Evolutionary conservation across 2,113 vertebrate genomes (phyloP).

Genomic region (Microcebus ravelobensis): DNA sequence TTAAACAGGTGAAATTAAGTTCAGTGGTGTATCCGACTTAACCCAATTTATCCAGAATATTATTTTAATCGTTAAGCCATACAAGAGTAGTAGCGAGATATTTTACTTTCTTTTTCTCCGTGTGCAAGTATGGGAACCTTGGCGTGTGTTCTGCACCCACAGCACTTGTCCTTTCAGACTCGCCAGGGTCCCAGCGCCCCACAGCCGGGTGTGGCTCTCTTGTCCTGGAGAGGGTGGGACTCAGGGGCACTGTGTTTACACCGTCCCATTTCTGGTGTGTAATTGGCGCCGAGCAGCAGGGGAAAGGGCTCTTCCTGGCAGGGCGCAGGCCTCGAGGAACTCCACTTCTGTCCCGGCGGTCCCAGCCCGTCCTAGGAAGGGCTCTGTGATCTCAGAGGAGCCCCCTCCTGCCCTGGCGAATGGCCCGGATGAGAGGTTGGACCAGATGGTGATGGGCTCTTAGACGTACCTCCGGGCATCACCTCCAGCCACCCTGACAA

Average conservation of each 20-base stretch:
- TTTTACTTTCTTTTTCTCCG: not conserved
- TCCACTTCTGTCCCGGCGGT: not conserved
- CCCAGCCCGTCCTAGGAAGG: fast-evolving
- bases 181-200: fast-evolving
- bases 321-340: not conserved
- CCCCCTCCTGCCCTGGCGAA: fast-evolving
- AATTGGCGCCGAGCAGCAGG: not conserved
- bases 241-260: fast-evolving
- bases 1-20: not conserved
- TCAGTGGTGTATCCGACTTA: not conserved
- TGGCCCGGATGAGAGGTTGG: not conserved
- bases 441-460: fast-evolving
- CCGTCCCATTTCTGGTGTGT: fast-evolving
- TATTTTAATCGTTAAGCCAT: not conserved
- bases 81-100: not conserved
- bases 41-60: not conserved
- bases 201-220: fast-evolving
- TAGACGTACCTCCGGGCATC: fast-evolving
- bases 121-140: too few species aligned
- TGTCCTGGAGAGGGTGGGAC: fast-evolving
- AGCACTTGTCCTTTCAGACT: fast-evolving
- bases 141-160: fast-evolving
- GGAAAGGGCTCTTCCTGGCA: not conserved
- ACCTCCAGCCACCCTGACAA: not conserved
- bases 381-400: not conserved